Evolutionary conservation across 2,797 vertebrate genomes (phyloP), one percentile per base, ranked within the genome.

Genomic region (Macroramphosus scolopax): DNA sequence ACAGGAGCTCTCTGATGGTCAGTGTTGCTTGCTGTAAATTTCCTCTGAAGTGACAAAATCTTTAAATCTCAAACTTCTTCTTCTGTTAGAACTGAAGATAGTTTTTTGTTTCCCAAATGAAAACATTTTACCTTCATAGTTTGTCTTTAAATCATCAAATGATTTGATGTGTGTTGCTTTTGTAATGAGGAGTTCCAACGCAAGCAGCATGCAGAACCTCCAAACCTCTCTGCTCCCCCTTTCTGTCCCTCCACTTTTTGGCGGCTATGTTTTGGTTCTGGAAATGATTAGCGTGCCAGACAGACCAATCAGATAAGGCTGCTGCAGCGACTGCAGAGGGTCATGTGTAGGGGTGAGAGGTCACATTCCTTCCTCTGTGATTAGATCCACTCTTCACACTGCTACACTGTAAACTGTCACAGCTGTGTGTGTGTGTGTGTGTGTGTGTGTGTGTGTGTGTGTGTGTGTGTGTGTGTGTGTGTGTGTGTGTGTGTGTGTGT

Each of bases 251-350:
- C 37, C 38, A 9, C 17, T 16, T 72, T 72, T 60, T 59, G 54
- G 53, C 47, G 12, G 55, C 31, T 51, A 14, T 10, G 17, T 48
- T 63, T 49, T 50, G 50, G 45, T 60, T 86, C 83, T 87, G 85
- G 83, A 80, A 87, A 56, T 72, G 64, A 85, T 87, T 87, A 87
- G 29, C 4, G 43, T 49, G 46, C 79, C 74, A 84, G 83, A 87
- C 82, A 66, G 81, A 71, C 75, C 79, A 78, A 86, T 85, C 83
- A 85, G 85, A 87, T 87, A 86, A 86, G 56, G 52, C 72, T 24
- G 51, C 72, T 51, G 6, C 61, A 68, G 76, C 33, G 72, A 64
- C 68, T 46, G 66, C 68, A 56, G 58, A 62, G 71, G 82, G 78
- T 79, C 82, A 64, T 38, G 68, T 78, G 64, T 67, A 62, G 62